These are phyloP conservation scores for Erinaceus europaeus DNA, from an alignment of 2,113 vertebrate genomes.

Conservation along the genomic window DNA sequence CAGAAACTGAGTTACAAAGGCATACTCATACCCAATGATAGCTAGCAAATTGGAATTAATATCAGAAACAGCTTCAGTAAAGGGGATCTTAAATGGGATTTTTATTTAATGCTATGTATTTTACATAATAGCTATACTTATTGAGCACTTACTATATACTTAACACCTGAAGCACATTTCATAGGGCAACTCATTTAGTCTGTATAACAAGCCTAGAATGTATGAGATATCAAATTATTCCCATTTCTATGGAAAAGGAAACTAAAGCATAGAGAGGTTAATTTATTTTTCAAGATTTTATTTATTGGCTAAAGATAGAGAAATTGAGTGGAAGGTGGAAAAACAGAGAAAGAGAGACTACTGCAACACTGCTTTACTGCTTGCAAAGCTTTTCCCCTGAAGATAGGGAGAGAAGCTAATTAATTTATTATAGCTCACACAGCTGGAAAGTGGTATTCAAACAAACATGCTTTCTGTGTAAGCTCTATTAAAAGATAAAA, in stretches of 20 bases:
- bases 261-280: not conserved
- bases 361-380: too few species aligned
- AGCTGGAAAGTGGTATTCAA: not conserved
- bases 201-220: not conserved
- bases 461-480: conserved; percentile 1
- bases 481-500: conserved; percentile 10
- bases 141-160: not conserved
- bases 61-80: not conserved
- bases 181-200: conserved; percentile 13
- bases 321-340: too few species aligned
- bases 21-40: not conserved
- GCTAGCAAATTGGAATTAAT: not conserved
- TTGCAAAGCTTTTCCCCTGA: too few species aligned
- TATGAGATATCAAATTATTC: not conserved
- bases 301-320: too few species aligned
- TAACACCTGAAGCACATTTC: conserved; percentile 3
- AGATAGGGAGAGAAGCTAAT: too few species aligned
- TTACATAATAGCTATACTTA: not conserved
- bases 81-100: not conserved
- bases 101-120: conserved; percentile 19
- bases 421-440: not conserved
- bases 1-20: not conserved
- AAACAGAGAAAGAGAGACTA: too few species aligned
- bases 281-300: not conserved
- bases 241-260: conserved; percentile 40